Evolutionary conservation across 53 echinoderm and acorn worm species (phyloP).

Genomic region (Antedon mediterranea): DNA sequence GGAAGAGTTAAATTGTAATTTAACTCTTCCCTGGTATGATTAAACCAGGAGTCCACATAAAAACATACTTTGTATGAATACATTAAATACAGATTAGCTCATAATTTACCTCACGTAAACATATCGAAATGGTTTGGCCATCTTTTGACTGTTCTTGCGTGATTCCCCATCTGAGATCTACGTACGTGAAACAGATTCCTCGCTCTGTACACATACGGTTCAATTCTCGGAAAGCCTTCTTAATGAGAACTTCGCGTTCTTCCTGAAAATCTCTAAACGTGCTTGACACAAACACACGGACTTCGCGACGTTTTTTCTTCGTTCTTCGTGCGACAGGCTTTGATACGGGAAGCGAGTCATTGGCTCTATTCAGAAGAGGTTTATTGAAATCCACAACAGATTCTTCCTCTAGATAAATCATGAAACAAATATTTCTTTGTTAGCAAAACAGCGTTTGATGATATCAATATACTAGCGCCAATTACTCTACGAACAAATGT

Average conservation of each 20-base stretch:
- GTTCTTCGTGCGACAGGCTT: conserved; percentile 3
- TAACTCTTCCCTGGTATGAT: no score
- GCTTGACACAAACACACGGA: conserved; percentile 80
- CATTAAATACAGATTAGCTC: no score
- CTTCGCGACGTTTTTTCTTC: conserved; percentile 47
- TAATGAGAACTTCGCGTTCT: conserved; percentile 73
- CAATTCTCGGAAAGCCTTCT: conserved; percentile 77
- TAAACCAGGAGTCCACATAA: no score
- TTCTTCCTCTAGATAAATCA: background rate
- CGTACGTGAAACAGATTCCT: conserved; percentile 77
- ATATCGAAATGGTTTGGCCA: conserved; percentile 65
- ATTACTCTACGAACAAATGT: no score
- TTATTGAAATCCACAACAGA: background rate
- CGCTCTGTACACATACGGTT: conserved; percentile 73
- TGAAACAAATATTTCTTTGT: no score
- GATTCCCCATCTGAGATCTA: conserved; percentile 83
- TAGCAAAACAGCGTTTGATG: no score
- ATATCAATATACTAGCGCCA: no score
- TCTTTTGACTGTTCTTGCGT: conserved; percentile 42
- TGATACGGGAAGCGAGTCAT: conserved; percentile 3
- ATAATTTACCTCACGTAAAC: conserved; percentile 24
- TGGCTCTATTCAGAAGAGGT: background rate
- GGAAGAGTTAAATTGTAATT: no score
- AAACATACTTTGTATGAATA: no score
- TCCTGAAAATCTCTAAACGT: conserved; percentile 74